A percentile compares a stretch with the other conserved stretches of the same genome.
Conservation (phyloP, 1,140 invertebrate species). For the Hormaphis cornu region DNA sequence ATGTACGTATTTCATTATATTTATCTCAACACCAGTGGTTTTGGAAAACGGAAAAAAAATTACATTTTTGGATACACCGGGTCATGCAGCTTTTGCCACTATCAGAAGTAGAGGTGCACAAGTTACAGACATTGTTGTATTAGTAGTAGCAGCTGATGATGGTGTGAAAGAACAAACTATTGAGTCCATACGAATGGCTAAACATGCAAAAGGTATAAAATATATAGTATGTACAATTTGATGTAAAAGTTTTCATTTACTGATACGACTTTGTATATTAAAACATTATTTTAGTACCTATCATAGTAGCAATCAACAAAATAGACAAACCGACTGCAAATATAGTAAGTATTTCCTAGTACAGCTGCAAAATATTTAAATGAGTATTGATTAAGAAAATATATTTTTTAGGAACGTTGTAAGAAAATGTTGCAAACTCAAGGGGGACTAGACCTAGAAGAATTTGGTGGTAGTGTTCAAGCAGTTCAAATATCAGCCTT, state of each 20-base stretch:
- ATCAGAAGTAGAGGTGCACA: constrained; percentile 87
- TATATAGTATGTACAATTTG: background rate
- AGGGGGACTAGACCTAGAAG: constrained; percentile 71
- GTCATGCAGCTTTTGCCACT: constrained; percentile 89
- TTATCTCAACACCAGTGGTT: background rate
- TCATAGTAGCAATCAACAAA: constrained; percentile 98
- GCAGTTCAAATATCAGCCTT: constrained; percentile 85
- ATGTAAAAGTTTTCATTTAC: background rate
- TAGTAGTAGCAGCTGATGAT: constrained; percentile 98
- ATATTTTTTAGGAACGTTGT: constrained; percentile 53
- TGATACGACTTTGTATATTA: constrained; percentile 20
- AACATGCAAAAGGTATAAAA: constrained; percentile 54
- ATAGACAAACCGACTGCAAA: constrained; percentile 86
- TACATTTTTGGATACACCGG: constrained; percentile 99
- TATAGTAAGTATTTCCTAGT: constrained; percentile 54
- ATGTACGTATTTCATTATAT: constrained; percentile 11
- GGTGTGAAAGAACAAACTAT: constrained; percentile 96
- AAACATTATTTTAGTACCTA: constrained; percentile 63
- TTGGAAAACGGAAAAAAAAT: constrained; percentile 23
- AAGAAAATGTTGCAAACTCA: constrained; percentile 60
- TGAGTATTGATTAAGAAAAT: background rate
- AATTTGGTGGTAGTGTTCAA: constrained; percentile 85
- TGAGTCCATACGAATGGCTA: constrained; percentile 69
- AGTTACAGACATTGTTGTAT: constrained; percentile 87
- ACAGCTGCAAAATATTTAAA: constrained; percentile 21